Conservation (phyloP, 2,888 invertebrate species). For the Notodonta ziczac region DNA sequence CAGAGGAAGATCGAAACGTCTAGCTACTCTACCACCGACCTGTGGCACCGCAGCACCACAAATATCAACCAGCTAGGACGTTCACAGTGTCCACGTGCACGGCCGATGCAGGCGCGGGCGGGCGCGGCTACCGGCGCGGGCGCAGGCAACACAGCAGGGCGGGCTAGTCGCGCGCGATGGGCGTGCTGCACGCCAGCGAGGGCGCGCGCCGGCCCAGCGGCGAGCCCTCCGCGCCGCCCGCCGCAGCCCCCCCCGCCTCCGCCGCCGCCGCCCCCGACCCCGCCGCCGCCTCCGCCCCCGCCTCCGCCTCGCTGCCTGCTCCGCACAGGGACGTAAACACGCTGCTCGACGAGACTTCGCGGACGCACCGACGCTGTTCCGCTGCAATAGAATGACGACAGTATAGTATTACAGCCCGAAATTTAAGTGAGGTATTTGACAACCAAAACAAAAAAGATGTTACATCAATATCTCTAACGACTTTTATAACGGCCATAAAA, state of each 20-base stretch:
- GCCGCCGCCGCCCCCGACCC: constrained; percentile 17
- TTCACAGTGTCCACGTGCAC: no score
- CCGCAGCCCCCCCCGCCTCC: constrained; percentile 11
- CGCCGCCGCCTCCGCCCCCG: constrained; percentile 16
- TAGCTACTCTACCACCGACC: background rate
- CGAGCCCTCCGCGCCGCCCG: constrained; percentile 25
- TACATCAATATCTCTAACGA: background rate
- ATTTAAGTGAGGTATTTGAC: no score
- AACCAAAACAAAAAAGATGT: background rate
- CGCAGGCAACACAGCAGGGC: constrained; percentile 9
- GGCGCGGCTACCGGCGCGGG: constrained; percentile 8
- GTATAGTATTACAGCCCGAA: no score
- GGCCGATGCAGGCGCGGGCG: constrained; percentile 15
- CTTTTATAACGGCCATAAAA: constrained; percentile 4
- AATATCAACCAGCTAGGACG: background rate
- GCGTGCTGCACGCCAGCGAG: constrained; percentile 75
- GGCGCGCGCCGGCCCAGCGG: constrained; percentile 49
- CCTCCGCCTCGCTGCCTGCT: constrained; percentile 21
- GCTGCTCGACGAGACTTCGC: constrained; percentile 72
- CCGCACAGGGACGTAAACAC: constrained; percentile 68
- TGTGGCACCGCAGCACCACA: background rate
- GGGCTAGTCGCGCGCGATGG: constrained; percentile 65
- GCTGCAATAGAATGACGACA: constrained; percentile 47
- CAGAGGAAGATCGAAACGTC: background rate
- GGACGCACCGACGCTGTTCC: constrained; percentile 78